Conservation (phyloP, 2,888 invertebrate species). For the Leptopterna dolabrata region DNA sequence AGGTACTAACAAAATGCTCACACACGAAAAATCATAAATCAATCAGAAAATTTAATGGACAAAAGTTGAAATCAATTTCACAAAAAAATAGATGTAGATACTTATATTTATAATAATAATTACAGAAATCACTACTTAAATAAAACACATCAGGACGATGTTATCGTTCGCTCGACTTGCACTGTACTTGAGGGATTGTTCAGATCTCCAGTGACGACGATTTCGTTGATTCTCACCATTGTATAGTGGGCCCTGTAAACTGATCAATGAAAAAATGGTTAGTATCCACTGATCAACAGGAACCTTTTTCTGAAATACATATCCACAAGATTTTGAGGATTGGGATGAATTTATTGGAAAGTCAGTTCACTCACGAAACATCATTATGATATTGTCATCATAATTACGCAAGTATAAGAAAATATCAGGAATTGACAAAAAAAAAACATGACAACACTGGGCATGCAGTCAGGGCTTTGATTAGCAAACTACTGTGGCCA, state of each 20-base stretch:
- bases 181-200: conserved; percentile 57
- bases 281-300: conserved; percentile 60
- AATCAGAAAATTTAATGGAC: background rate
- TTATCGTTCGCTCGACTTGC: conserved; percentile 20
- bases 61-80: background rate
- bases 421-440: too few relatives aligned
- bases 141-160: background rate
- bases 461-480: too few relatives aligned
- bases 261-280: conserved; percentile 63
- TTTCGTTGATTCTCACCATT: conserved; percentile 78
- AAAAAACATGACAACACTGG: too few relatives aligned
- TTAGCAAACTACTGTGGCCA: too few relatives aligned
- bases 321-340: background rate
- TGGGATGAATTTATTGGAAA: too few relatives aligned
- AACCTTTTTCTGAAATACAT: background rate
- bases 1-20: too few relatives aligned
- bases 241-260: conserved; percentile 64
- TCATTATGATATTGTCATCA: too few relatives aligned
- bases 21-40: background rate
- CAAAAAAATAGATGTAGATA: background rate
- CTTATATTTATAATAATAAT: background rate
- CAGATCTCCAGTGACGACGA: conserved; percentile 70
- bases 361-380: too few relatives aligned
- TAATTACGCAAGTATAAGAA: too few relatives aligned
- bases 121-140: background rate